phyloP scores from a whole-genome alignment of 37 sponge, comb jelly and placozoan species.

The Theonella swinhoei region DNA sequence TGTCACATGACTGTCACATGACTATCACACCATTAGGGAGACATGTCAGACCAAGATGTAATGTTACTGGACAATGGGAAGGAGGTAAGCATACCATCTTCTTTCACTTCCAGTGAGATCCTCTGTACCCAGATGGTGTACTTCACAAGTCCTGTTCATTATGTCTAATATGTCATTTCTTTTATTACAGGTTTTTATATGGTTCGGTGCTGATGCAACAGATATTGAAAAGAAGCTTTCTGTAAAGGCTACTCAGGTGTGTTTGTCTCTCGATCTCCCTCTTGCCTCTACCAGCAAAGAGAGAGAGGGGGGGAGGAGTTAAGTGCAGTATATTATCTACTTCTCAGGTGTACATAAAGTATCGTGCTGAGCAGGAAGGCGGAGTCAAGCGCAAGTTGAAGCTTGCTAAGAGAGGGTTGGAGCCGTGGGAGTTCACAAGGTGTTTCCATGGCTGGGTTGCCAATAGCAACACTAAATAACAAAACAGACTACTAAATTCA shows the following conservation, averaged over 20 bases:
- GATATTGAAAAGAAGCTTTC: constrained; percentile 95
- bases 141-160: too few species aligned
- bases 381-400: constrained; percentile 61
- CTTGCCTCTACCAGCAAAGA: background rate
- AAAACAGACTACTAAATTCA: background rate
- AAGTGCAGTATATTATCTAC: too few species aligned
- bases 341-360: constrained; percentile 80
- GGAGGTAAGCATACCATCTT: constrained; percentile 51
- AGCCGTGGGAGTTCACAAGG: constrained; percentile 85
- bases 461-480: background rate
- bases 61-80: constrained; percentile 94
- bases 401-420: constrained; percentile 75
- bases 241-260: constrained; percentile 91
- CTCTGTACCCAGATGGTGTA: background rate
- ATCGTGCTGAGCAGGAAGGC: constrained; percentile 10
- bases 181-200: constrained; percentile 75
- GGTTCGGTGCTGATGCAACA: constrained; percentile 87
- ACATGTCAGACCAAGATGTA: constrained; percentile 92
- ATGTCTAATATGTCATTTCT: too few species aligned
- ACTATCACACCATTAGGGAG: constrained; percentile 61
- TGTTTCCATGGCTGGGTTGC: constrained; percentile 97
- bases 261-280: background rate
- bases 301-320: too few species aligned
- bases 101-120: background rate
- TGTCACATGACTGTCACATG: background rate